A percentile compares a stretch with the other conserved stretches of the same genome.
phyloP scores from a whole-genome alignment of 2,797 vertebrate species.

The Alca torda region DNA sequence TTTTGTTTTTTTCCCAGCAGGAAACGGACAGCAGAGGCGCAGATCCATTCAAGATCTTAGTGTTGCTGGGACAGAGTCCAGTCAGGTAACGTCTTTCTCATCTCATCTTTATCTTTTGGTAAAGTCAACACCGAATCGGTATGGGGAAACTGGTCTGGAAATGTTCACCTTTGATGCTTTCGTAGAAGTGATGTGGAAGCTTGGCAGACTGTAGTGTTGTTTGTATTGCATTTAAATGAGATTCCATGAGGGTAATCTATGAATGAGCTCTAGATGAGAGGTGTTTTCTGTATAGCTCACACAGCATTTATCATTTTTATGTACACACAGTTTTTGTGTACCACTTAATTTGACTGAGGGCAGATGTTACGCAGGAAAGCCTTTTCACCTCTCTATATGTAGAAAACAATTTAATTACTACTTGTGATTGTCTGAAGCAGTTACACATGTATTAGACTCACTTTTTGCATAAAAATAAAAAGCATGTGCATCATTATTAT shows the following conservation, averaged over 20 bases:
- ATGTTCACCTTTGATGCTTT: slow-evolving; percentile 16
- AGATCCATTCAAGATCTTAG: slow-evolving; percentile 96
- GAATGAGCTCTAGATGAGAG: slow-evolving; percentile 8
- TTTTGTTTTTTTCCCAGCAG: slow-evolving; percentile 76
- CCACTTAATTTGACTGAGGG: neutral
- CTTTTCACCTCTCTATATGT: neutral
- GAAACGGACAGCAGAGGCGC: slow-evolving; percentile 91
- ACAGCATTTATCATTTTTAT: neutral
- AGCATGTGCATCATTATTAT: neutral
- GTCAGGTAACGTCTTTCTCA: slow-evolving; percentile 83
- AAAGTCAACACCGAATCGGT: neutral
- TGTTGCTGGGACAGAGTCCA: slow-evolving; percentile 87
- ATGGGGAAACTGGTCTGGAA: neutral
- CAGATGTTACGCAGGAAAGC: neutral
- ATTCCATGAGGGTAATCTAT: neutral
- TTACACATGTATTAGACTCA: neutral
- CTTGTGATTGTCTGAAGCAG: neutral
- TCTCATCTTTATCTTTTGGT: slow-evolving; percentile 28
- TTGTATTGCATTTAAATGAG: slow-evolving; percentile 9
- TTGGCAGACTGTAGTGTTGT: neutral
- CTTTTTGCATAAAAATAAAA: neutral
- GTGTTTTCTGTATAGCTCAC: neutral
- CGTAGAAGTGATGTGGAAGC: neutral
- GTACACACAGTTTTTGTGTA: neutral
- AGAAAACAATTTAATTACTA: neutral